Percentiles rank a stretch among this genome's conserved stretches.
Evolutionary conservation across 2,888 invertebrate species (phyloP).

Genomic region (Pyrgus malvae): DNA sequence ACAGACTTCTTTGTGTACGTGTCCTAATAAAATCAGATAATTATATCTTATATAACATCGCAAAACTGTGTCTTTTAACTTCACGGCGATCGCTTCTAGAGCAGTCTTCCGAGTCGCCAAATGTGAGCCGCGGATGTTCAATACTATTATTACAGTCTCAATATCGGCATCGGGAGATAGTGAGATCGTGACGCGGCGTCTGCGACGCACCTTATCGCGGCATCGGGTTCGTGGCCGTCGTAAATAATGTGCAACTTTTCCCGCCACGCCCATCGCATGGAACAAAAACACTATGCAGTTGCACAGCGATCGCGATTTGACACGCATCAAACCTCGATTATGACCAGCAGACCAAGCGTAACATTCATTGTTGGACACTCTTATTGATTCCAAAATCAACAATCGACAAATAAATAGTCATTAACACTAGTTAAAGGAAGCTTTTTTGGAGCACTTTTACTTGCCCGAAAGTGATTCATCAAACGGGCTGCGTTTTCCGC

Average conservation of each 20-base stretch:
- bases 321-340: slow-evolving; percentile 28
- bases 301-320: slow-evolving; percentile 33
- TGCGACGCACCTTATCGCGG: slow-evolving; percentile 79
- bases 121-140: slow-evolving; percentile 19
- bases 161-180: slow-evolving; percentile 75
- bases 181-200: slow-evolving; percentile 78
- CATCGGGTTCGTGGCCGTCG: slow-evolving; percentile 79
- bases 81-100: no score
- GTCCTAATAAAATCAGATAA: no score
- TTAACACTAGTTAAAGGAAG: neutral
- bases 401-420: slow-evolving; percentile 18
- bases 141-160: slow-evolving; percentile 68
- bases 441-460: slow-evolving; percentile 22
- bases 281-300: slow-evolving; percentile 57
- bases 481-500: neutral
- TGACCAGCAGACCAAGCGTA: slow-evolving; percentile 23
- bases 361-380: slow-evolving; percentile 21
- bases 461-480: slow-evolving; percentile 17
- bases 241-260: slow-evolving; percentile 81
- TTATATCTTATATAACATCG: no score
- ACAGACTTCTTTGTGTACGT: no score
- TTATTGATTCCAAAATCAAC: slow-evolving; percentile 17
- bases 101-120: neutral
- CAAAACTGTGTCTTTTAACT: no score
- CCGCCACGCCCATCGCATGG: slow-evolving; percentile 70